Conservation (phyloP, 2,797 vertebrate genomes). For the Lophius americanus region DNA sequence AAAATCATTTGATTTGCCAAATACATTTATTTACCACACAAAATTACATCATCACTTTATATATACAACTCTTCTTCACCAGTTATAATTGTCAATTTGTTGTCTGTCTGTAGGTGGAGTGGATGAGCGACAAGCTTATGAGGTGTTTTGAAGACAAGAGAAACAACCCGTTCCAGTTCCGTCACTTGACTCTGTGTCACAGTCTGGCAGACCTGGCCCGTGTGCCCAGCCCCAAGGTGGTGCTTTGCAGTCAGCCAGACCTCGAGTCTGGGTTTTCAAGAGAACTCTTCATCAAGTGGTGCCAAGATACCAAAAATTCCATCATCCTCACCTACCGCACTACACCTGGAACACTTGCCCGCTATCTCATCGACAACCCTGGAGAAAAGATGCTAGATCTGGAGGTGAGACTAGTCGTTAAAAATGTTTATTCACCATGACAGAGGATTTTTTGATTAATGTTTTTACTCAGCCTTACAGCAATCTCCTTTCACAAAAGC, state of each 20-base stretch:
- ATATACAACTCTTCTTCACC: neutral
- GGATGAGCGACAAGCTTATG: conserved; percentile 99
- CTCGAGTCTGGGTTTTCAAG: conserved; percentile 97
- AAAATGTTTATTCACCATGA: conserved; percentile 5
- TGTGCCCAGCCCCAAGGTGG: conserved; percentile 97
- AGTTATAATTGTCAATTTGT: neutral
- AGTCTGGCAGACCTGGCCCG: conserved; percentile 93
- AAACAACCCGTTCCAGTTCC: conserved; percentile 99
- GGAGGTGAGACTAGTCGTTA: conserved; percentile 84
- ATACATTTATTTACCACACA: too few relatives aligned
- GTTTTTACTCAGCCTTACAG: conserved; percentile 1
- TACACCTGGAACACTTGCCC: conserved; percentile 93
- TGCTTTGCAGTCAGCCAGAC: conserved; percentile 97
- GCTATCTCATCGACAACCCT: conserved; percentile 96
- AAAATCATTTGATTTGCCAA: too few relatives aligned
- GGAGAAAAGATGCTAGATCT: conserved; percentile 95
- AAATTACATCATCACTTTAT: neutral
- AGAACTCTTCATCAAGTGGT: conserved; percentile 98
- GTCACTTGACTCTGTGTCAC: conserved; percentile 95
- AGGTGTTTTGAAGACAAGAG: conserved; percentile 99
- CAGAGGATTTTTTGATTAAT: neutral
- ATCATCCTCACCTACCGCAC: conserved; percentile 97
- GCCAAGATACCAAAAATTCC: conserved; percentile 93
- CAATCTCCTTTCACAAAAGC: conserved; percentile 23
- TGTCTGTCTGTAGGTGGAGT: conserved; percentile 88